Percentiles rank a stretch among this genome's conserved stretches.
Conservation (phyloP, 2,113 vertebrate genomes). For the Manacus vitellinus region DNA sequence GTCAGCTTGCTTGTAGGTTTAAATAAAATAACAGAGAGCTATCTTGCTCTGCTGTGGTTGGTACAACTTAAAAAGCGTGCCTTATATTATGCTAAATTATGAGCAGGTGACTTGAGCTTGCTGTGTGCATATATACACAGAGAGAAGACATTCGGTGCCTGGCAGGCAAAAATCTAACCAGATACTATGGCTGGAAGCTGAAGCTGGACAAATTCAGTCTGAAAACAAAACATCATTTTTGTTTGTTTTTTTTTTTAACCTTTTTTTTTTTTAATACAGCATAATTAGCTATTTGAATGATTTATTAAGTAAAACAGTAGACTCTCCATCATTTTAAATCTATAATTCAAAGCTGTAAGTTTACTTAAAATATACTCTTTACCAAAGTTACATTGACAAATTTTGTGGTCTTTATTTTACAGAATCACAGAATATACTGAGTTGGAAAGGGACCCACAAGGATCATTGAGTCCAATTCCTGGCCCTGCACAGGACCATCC, state of each 20-base stretch:
- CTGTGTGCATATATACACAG: neutral
- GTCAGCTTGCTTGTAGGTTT: neutral
- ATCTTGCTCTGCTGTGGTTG: neutral
- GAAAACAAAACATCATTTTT: neutral
- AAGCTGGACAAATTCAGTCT: neutral
- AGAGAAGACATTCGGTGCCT: neutral
- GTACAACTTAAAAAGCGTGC: neutral
- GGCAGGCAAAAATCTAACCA: neutral
- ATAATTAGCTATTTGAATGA: neutral
- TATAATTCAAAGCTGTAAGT: neutral
- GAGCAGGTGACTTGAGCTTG: neutral
- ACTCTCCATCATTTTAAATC: neutral
- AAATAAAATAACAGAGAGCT: neutral
- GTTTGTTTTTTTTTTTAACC: fast-evolving
- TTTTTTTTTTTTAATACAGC: neutral
- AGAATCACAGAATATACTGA: neutral
- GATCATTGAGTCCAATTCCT: neutral
- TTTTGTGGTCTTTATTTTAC: neutral
- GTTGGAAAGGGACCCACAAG: neutral
- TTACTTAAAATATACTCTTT: neutral
- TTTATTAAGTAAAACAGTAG: neutral
- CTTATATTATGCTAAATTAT: neutral
- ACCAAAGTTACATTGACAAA: neutral
- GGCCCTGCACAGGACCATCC: neutral
- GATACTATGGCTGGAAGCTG: neutral